phyloP scores from a whole-genome alignment of 1,140 invertebrate species.

The Papilio dardanus region DNA sequence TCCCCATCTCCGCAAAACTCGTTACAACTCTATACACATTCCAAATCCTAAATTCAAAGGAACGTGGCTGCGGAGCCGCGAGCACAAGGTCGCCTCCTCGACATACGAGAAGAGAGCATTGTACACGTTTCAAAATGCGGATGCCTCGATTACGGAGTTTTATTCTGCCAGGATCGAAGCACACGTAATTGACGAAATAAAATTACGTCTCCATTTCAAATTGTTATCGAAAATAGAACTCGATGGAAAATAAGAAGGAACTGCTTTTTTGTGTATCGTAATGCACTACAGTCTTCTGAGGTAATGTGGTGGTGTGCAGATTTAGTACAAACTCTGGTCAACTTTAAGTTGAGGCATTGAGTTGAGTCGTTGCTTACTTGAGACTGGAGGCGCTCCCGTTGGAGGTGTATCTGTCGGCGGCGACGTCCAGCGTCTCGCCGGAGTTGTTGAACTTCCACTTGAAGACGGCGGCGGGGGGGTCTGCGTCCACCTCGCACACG shows the following conservation, averaged over 20 bases:
- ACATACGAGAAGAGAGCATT: background rate
- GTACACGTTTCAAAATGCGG: constrained; percentile 20
- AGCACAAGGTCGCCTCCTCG: background rate
- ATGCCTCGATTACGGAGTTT: background rate
- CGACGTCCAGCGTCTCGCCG: constrained; percentile 90
- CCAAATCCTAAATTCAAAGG: constrained; percentile 17
- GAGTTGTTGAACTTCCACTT: constrained; percentile 97
- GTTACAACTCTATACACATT: constrained; percentile 11
- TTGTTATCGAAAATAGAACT: background rate
- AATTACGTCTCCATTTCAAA: background rate
- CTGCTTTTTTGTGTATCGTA: background rate
- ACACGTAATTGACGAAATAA: constrained; percentile 13
- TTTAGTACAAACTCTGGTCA: background rate
- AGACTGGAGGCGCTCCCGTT: constrained; percentile 87
- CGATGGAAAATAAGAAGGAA: background rate
- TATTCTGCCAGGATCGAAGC: background rate
- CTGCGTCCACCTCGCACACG: constrained; percentile 92
- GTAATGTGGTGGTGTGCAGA: background rate
- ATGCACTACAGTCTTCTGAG: background rate
- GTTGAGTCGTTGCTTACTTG: constrained; percentile 64
- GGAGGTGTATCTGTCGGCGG: constrained; percentile 87
- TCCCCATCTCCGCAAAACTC: constrained; percentile 11
- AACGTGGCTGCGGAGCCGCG: background rate
- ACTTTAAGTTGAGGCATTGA: background rate
- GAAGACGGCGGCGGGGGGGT: constrained; percentile 92